Percentiles rank a stretch among this genome's conserved stretches.
These are phyloP conservation scores for Miltochrista miniata DNA, from an alignment of 2,888 invertebrate genomes.

Conservation along the genomic window DNA sequence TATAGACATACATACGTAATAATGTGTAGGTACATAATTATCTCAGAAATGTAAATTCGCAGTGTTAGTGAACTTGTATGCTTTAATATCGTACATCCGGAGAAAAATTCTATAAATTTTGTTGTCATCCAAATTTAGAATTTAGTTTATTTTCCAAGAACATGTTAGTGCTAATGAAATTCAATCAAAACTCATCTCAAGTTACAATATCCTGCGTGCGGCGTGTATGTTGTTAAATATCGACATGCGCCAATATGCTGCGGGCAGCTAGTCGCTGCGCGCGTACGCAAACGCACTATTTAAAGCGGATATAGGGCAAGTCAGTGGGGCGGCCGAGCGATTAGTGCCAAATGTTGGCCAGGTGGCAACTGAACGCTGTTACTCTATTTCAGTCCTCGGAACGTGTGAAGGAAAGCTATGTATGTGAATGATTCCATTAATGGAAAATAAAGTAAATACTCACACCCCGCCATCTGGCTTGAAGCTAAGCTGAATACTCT, in stretches of 20 bases:
- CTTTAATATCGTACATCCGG: conserved; percentile 30
- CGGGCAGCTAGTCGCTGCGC: conserved; percentile 37
- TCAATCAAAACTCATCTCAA: conserved; percentile 21
- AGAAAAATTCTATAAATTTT: conserved; percentile 25
- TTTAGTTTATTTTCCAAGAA: not conserved
- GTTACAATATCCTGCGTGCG: conserved; percentile 30
- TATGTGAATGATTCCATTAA: conserved; percentile 18
- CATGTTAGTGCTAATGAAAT: not conserved
- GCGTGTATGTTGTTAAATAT: conserved; percentile 34
- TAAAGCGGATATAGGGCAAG: conserved; percentile 62
- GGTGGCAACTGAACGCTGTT: conserved; percentile 48
- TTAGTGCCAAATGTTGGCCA: conserved; percentile 52
- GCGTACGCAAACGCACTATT: conserved; percentile 60
- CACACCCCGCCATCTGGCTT: too few species aligned
- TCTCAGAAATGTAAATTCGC: conserved; percentile 8
- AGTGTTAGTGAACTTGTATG: conserved; percentile 38
- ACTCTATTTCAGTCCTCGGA: conserved; percentile 41
- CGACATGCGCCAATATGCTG: conserved; percentile 49
- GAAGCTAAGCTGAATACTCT: too few species aligned
- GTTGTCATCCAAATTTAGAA: too few species aligned
- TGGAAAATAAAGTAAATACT: not conserved
- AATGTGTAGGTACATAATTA: not conserved
- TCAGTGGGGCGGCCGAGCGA: conserved; percentile 58
- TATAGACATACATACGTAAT: not conserved
- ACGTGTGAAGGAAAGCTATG: conserved; percentile 11